phyloP scores from a whole-genome alignment of 2,888 invertebrate species.

The Hypercompe scribonia region DNA sequence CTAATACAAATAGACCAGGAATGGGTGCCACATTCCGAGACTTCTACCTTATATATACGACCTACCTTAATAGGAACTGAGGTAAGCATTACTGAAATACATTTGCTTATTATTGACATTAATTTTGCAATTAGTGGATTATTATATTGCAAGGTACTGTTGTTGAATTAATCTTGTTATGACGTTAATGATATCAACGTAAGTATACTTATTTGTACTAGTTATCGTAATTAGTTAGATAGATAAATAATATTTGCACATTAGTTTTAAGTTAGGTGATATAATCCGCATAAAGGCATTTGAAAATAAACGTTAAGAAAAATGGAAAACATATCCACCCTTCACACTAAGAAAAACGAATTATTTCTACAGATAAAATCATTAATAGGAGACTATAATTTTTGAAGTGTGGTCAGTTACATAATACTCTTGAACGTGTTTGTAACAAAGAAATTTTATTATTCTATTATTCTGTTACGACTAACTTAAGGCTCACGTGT shows the following conservation, averaged over 20 bases:
- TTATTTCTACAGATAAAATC: too few species aligned
- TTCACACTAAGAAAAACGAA: too few species aligned
- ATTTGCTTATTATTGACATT: background rate
- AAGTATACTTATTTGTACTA: background rate
- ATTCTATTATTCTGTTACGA: too few species aligned
- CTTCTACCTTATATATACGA: constrained; percentile 97
- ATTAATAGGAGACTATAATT: too few species aligned
- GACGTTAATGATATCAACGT: background rate
- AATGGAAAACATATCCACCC: too few species aligned
- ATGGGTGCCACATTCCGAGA: constrained; percentile 98
- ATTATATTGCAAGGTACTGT: background rate
- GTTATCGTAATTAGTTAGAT: background rate
- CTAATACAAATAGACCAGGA: constrained; percentile 97
- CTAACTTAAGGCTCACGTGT: background rate
- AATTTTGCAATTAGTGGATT: background rate
- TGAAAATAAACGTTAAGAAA: too few species aligned
- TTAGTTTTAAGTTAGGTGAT: background rate
- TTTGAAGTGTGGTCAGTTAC: too few species aligned
- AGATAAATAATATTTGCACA: background rate
- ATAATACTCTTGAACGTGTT: background rate
- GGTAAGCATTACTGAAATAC: constrained; percentile 86
- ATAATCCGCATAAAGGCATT: too few species aligned
- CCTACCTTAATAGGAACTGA: constrained; percentile 99
- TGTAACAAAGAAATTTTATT: too few species aligned
- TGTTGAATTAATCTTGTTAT: background rate